Base-by-base conservation (phyloP, 2,888 invertebrate genomes). In the Drosophila antonietae region DNA sequence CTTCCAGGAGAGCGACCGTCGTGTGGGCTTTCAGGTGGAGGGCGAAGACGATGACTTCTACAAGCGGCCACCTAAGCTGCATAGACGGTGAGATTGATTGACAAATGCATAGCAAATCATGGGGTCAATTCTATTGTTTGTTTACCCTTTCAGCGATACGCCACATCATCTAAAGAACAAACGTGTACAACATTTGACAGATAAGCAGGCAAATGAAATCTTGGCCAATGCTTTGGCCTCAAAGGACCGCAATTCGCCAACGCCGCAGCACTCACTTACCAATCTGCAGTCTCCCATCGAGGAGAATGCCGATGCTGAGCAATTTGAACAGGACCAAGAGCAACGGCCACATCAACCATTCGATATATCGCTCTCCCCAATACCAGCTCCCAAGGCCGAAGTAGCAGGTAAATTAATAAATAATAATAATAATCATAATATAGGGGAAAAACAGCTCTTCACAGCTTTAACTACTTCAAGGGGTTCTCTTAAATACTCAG, bases 101-200 rank as follows among this genome's bases (percentile, higher is more conserved):
- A n/a, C 4, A 20, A 59, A 18, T 20, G n/a, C 57, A 33, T 8
- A 12, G n/a, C 6, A 15, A 20, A 39, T 39, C 7, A 10, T 18
- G 28, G 62, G 12, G 7, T n/a, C 7, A 1, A n/a, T 18, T 7
- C 14, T 5, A 15, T 39, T 37, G 15, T 6, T 20, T 20, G 15
- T 15, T 37, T 15, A 1, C 18, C 15, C 37, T 7, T 18, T 8
- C 72, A 96, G 99, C 90, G 99, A 99, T 94, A 99, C 99, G 28
- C 99, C 99, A 56, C 99, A 99, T 94, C 99, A 99, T 93, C 95
- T 98, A 91, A 99, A 99, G 95, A 98, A 98, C 94, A 99, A 99
- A 93, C 96, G 99, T 91, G 97, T 99, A 88, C 95, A 95, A 92
- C 92, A 94, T 73, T 92, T 94, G 77, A 93, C 94, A 78, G 96